Percentiles rank a stretch among this genome's conserved stretches.
These are phyloP conservation scores for Myoxocephalus aenaeus DNA, from an alignment of 2,797 vertebrate species.

Conservation along the genomic window DNA sequence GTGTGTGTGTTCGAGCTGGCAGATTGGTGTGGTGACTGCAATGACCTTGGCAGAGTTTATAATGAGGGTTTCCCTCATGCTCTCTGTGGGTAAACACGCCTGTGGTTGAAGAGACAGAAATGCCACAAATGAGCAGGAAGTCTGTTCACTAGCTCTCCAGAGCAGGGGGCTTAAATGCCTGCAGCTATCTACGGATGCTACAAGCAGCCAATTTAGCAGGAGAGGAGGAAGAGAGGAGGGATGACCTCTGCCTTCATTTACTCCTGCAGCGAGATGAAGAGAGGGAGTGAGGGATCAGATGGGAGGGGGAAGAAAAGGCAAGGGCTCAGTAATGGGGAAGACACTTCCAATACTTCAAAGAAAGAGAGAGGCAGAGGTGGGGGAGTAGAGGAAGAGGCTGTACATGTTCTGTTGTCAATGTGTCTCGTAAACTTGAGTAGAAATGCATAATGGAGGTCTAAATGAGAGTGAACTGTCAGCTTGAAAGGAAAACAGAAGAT, in stretches of 20 bases:
- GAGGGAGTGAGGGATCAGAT: conserved; percentile 74
- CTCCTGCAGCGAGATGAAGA: conserved; percentile 77
- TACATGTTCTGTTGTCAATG: conserved; percentile 79
- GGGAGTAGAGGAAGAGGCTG: conserved; percentile 56
- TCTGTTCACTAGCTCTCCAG: conserved; percentile 73
- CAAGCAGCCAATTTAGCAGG: conserved; percentile 85
- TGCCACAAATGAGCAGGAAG: conserved; percentile 82
- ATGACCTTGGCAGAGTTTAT: conserved; percentile 79
- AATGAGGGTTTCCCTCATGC: conserved; percentile 81
- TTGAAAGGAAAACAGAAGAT: conserved; percentile 60
- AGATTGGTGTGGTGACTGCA: conserved; percentile 67
- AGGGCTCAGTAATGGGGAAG: conserved; percentile 81
- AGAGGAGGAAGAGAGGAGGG: conserved; percentile 79
- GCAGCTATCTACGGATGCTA: conserved; percentile 73
- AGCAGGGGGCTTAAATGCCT: conserved; percentile 73
- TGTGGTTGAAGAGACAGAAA: conserved; percentile 78
- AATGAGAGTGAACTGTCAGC: conserved; percentile 83
- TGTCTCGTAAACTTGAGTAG: conserved; percentile 81
- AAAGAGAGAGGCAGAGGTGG: conserved; percentile 60
- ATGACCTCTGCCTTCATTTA: conserved; percentile 83
- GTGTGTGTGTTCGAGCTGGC: conserved; percentile 39
- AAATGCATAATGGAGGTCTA: conserved; percentile 81
- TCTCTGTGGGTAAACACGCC: conserved; percentile 79
- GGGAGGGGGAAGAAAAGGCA: conserved; percentile 68
- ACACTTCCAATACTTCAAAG: conserved; percentile 78